Conservation (phyloP, 92 coral and sea anemone genomes). For the Phymanthus crucifer region DNA sequence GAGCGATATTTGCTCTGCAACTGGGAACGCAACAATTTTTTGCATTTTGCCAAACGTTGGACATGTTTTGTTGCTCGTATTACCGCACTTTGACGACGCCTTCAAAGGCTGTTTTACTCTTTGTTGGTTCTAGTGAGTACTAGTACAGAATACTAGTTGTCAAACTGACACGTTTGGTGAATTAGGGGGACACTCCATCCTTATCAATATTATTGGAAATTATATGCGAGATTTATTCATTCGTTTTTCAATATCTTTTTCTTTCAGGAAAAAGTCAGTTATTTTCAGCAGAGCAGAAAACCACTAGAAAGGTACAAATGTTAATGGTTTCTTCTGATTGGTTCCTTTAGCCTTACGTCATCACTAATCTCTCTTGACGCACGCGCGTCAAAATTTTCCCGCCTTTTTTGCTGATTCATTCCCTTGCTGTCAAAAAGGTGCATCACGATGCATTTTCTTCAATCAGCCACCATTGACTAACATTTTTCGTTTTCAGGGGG, state of each 20-base stretch:
- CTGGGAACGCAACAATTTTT: too few relatives aligned
- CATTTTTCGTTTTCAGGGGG: slow-evolving; percentile 57
- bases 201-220: background rate
- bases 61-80: too few relatives aligned
- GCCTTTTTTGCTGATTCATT: background rate
- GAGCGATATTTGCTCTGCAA: too few relatives aligned
- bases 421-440: background rate
- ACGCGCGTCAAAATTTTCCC: background rate
- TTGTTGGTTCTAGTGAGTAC: too few relatives aligned
- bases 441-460: too few relatives aligned
- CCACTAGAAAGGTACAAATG: slow-evolving; percentile 70
- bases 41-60: too few relatives aligned
- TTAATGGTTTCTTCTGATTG: background rate
- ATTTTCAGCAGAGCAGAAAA: slow-evolving; percentile 75
- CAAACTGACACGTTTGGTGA: too few relatives aligned
- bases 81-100: too few relatives aligned
- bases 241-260: background rate
- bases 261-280: slow-evolving; percentile 76
- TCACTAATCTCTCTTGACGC: background rate
- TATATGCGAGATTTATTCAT: background rate
- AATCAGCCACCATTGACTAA: background rate
- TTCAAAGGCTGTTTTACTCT: too few relatives aligned
- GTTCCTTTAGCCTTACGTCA: slow-evolving; percentile 4
- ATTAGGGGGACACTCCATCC: too few relatives aligned
- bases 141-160: too few relatives aligned